A percentile compares a stretch with the other conserved stretches of the same genome.
These are phyloP conservation scores for Callimorpha dominula DNA, from an alignment of 2,888 invertebrate genomes.

Conservation along the genomic window DNA sequence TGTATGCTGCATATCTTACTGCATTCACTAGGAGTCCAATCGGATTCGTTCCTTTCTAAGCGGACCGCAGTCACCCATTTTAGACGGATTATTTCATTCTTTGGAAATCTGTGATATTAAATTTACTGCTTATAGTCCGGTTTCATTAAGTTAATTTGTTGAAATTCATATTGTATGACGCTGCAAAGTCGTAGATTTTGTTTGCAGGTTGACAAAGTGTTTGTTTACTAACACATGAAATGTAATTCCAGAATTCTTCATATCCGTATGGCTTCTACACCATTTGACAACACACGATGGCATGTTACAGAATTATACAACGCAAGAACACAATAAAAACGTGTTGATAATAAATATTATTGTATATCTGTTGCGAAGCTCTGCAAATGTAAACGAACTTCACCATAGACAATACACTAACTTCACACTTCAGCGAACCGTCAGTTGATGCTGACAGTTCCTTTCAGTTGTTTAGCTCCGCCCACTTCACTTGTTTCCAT, in stretches of 20 bases:
- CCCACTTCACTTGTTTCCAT: too few relatives aligned
- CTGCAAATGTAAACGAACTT: too few relatives aligned
- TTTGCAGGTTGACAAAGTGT: neutral
- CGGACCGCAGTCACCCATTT: constrained; percentile 20
- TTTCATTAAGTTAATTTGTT: too few relatives aligned
- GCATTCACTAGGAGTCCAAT: constrained; percentile 16
- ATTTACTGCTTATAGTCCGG: neutral
- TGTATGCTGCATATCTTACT: constrained; percentile 21
- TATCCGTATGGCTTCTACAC: constrained; percentile 8
- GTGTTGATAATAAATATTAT: too few relatives aligned
- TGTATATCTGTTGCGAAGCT: too few relatives aligned
- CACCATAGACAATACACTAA: too few relatives aligned
- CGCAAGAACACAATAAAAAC: constrained; percentile 5
- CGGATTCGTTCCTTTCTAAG: constrained; percentile 15
- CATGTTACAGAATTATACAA: neutral
- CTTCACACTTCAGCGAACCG: too few relatives aligned
- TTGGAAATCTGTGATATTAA: constrained; percentile 16
- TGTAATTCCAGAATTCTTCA: constrained; percentile 4
- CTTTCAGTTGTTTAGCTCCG: too few relatives aligned
- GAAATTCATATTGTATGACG: too few relatives aligned
- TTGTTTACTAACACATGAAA: constrained; percentile 5
- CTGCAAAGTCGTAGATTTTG: too few relatives aligned
- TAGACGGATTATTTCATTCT: constrained; percentile 12
- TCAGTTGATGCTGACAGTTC: too few relatives aligned
- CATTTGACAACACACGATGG: constrained; percentile 8